Percentiles rank a stretch among this genome's conserved stretches.
Conservation (phyloP, 2,797 vertebrate genomes). For the Tadarida brasiliensis region DNA sequence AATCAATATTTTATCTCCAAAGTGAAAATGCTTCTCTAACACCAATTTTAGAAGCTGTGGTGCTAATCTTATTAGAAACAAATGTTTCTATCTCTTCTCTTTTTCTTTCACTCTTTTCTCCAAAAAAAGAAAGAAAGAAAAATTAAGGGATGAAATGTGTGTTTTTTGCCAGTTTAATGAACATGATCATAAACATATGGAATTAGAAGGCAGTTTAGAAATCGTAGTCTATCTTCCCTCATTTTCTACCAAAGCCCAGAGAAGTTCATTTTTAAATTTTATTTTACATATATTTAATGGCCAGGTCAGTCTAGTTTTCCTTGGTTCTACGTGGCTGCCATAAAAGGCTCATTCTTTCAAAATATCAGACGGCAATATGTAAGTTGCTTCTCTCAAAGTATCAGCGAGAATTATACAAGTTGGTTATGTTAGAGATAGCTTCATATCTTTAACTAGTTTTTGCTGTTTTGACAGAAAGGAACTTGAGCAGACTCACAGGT, state of each 20-base stretch:
- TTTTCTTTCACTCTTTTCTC: background rate
- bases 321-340: background rate
- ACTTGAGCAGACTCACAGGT: background rate
- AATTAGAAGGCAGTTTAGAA: background rate
- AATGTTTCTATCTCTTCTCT: background rate
- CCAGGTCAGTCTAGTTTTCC: background rate
- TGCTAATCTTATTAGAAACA: background rate
- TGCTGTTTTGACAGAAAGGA: slow-evolving; percentile 10
- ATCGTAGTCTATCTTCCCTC: background rate
- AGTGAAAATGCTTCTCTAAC: background rate
- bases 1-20: background rate
- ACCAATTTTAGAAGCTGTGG: background rate
- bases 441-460: background rate
- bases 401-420: background rate
- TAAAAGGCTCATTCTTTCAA: background rate
- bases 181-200: background rate
- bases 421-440: background rate
- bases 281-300: background rate
- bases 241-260: background rate
- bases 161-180: background rate
- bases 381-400: background rate
- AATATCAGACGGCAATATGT: background rate
- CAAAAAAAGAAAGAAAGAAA: background rate
- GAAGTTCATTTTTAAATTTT: background rate
- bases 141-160: background rate